Conservation (phyloP, 2,888 invertebrate species). For the Troides helena region DNA sequence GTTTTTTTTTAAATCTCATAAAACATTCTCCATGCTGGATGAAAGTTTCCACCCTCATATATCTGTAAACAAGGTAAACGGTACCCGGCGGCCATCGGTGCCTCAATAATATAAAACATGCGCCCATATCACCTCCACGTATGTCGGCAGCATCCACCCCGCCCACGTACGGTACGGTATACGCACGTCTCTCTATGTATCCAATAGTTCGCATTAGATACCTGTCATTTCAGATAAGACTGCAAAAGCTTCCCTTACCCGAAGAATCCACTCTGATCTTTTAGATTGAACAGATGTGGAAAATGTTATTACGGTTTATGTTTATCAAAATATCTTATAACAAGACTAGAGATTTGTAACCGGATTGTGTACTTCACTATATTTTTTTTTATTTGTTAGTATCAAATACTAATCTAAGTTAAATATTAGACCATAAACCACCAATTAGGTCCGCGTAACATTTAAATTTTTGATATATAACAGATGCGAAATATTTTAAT, state of each 20-base stretch:
- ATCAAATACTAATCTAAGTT: neutral
- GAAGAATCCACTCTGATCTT: conserved; percentile 19
- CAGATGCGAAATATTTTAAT: neutral
- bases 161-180: conserved; percentile 45
- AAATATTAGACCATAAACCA: neutral
- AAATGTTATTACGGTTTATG: conserved; percentile 21
- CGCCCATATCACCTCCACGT: conserved; percentile 56
- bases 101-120: conserved; percentile 77
- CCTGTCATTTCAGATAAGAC: conserved; percentile 35
- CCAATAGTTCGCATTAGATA: conserved; percentile 32
- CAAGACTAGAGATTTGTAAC: conserved; percentile 11
- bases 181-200: conserved; percentile 38
- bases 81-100: conserved; percentile 49
- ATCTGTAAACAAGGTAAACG: conserved; percentile 68
- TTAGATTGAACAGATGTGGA: conserved; percentile 16
- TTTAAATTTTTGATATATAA: neutral
- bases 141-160: conserved; percentile 53
- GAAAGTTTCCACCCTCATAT: conserved; percentile 45
- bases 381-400: too few relatives aligned
- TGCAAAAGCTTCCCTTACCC: conserved; percentile 29
- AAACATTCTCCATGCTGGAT: conserved; percentile 31
- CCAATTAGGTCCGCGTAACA: neutral
- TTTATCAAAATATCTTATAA: conserved; percentile 26
- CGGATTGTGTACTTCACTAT: neutral
- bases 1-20: conserved; percentile 26